Percentiles rank a stretch among this genome's conserved stretches.
phyloP scores from a whole-genome alignment of 2,113 vertebrate species.

The Myotis lucifugus region DNA sequence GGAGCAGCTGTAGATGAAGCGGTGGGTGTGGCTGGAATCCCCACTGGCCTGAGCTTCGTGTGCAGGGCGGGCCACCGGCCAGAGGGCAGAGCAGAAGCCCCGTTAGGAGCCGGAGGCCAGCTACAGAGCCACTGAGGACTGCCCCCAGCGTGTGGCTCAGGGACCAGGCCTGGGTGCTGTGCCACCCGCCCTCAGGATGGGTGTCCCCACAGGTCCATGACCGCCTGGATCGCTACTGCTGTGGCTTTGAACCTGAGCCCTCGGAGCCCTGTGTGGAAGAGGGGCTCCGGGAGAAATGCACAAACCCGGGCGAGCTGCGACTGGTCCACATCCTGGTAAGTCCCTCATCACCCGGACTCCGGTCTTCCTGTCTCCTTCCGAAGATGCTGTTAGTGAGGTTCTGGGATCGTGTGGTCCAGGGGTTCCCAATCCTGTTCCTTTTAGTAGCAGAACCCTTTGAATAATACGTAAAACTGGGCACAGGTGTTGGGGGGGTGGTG shows the following conservation, averaged over 20 bases:
- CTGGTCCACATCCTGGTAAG: constrained; percentile 96
- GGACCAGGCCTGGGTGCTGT: not conserved
- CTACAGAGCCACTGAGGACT: not conserved
- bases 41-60: not conserved
- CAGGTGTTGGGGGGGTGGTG: not conserved
- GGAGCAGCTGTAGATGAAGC: not conserved
- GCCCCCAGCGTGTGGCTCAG: fast-evolving
- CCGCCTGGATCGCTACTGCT: constrained; percentile 95
- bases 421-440: not conserved
- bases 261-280: constrained; percentile 93
- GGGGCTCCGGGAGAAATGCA: constrained; percentile 90
- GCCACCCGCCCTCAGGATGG: not conserved
- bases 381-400: fast-evolving
- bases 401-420: not conserved
- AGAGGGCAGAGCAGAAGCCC: not conserved
- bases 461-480: not conserved
- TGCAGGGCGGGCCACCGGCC: not conserved
- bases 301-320: constrained; percentile 86
- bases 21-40: too few relatives aligned
- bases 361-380: not conserved
- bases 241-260: constrained; percentile 92
- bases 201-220: constrained; percentile 89
- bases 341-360: not conserved
- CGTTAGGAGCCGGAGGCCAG: not conserved
- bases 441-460: not conserved